Conservation (phyloP, 2,797 vertebrate genomes). For the Numenius phaeopus region DNA sequence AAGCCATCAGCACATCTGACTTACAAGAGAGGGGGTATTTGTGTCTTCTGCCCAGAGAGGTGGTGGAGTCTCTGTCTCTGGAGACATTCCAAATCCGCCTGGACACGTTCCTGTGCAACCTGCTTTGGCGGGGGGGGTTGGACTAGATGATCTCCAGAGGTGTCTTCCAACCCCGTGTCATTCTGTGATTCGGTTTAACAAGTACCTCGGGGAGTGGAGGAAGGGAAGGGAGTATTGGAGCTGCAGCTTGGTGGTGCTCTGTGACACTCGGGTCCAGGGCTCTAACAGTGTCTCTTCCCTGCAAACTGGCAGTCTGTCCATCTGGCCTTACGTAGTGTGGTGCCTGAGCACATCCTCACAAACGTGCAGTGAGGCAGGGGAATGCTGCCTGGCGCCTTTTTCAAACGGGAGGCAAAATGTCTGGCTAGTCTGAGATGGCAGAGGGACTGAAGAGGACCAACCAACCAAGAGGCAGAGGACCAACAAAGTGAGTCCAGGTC, state of each 20-base stretch:
- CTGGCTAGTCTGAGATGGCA: neutral
- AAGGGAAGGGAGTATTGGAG: neutral
- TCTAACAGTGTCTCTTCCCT: neutral
- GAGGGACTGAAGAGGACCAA: neutral
- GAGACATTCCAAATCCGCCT: too few relatives aligned
- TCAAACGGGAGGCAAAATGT: neutral
- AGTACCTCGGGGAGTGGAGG: neutral
- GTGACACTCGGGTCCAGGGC: neutral
- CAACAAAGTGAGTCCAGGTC: neutral
- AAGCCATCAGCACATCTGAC: neutral
- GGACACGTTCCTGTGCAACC: too few relatives aligned
- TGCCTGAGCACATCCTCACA: neutral
- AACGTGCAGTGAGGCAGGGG: fast-evolving
- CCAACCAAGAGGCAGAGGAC: too few relatives aligned
- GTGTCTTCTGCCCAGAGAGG: neutral
- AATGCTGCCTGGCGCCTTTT: neutral
- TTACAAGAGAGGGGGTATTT: neutral
- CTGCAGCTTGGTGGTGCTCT: neutral
- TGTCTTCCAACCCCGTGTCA: too few relatives aligned
- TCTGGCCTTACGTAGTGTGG: fast-evolving
- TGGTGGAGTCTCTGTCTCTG: too few relatives aligned
- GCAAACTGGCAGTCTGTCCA: fast-evolving
- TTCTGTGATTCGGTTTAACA: neutral
- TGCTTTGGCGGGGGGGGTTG: too few relatives aligned
- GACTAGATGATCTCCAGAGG: too few relatives aligned